phyloP scores from a whole-genome alignment of 2,888 invertebrate species.

The Auanema freiburgensis region DNA sequence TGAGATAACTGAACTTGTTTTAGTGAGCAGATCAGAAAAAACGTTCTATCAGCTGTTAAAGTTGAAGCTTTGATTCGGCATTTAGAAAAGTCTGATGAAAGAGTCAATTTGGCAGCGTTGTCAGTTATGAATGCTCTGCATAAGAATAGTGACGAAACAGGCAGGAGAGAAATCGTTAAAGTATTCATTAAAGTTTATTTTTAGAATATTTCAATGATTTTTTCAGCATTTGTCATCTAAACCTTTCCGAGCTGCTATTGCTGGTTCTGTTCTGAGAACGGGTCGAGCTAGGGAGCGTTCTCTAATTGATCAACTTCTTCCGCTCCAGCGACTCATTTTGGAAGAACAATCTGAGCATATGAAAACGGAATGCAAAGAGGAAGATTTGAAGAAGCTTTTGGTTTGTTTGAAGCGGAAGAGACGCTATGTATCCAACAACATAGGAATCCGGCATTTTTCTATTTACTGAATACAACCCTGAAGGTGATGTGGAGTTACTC shows the following conservation, averaged over 20 bases:
- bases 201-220: neutral
- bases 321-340: constrained; percentile 35
- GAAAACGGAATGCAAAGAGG: constrained; percentile 20
- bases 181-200: constrained; percentile 2
- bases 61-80: constrained; percentile 79
- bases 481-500: too few species aligned
- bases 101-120: constrained; percentile 89
- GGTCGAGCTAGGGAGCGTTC: constrained; percentile 33
- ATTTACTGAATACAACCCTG: too few species aligned
- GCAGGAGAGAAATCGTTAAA: constrained; percentile 11
- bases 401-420: constrained; percentile 2
- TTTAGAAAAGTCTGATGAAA: constrained; percentile 70
- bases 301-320: constrained; percentile 38
- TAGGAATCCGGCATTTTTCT: too few species aligned
- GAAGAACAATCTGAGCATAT: constrained; percentile 25
- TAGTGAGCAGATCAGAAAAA: constrained; percentile 11
- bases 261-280: constrained; percentile 34
- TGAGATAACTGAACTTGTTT: neutral
- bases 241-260: constrained; percentile 49
- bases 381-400: constrained; percentile 30
- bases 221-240: constrained; percentile 42
- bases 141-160: constrained; percentile 40
- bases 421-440: too few species aligned
- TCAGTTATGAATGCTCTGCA: constrained; percentile 91
- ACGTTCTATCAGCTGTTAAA: constrained; percentile 76